Percentiles rank a stretch among this genome's conserved stretches.
Evolutionary conservation across 1,140 invertebrate genomes (phyloP).

Genomic region (Neotoxoptera formosana): DNA sequence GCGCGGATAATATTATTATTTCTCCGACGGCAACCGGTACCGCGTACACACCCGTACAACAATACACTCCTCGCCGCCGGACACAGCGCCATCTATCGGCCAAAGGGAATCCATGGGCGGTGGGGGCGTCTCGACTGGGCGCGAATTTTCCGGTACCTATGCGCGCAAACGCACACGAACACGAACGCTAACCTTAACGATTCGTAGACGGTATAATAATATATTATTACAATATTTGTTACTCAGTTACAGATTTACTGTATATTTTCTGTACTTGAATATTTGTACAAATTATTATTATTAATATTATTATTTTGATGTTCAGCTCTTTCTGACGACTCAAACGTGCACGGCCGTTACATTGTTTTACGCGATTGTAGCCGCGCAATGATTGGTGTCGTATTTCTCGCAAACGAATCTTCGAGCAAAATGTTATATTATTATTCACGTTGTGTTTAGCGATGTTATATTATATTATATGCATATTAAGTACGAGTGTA

Average conservation of each 20-base stretch:
- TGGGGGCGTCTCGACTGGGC: not conserved
- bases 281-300: not conserved
- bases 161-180: not conserved
- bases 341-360: not conserved
- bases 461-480: not conserved
- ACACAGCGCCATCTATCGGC: not conserved
- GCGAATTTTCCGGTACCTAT: not conserved
- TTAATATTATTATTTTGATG: not conserved
- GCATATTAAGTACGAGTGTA: not conserved
- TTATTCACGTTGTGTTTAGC: not conserved
- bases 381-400: not conserved
- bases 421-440: not conserved
- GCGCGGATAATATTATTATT: conserved; percentile 17
- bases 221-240: not conserved
- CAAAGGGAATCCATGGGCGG: not conserved
- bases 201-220: not conserved
- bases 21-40: conserved; percentile 23
- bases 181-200: not conserved
- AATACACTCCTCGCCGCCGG: not conserved
- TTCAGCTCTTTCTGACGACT: not conserved
- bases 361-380: not conserved
- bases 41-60: not conserved
- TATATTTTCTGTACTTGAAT: not conserved
- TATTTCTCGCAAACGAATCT: not conserved
- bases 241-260: not conserved